Evolutionary conservation across 2,888 invertebrate species (phyloP).

Genomic region (Monopis laevigella): DNA sequence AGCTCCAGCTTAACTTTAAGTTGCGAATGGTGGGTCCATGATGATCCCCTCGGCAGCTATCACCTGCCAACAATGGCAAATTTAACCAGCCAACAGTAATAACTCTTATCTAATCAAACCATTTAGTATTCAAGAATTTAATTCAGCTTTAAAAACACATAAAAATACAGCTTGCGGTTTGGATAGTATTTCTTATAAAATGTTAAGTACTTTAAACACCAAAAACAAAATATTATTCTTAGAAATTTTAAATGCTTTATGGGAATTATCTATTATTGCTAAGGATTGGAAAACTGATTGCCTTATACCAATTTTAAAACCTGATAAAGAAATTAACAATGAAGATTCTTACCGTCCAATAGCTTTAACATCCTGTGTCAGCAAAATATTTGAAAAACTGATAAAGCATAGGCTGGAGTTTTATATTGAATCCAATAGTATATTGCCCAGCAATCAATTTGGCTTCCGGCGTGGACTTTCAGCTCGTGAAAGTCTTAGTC

Average conservation of each 20-base stretch:
- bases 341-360: slow-evolving; percentile 18
- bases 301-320: no score
- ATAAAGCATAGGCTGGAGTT: slow-evolving; percentile 16
- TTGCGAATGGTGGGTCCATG: no score
- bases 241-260: slow-evolving; percentile 16
- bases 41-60: no score
- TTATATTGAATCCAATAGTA: slow-evolving; percentile 12
- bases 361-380: slow-evolving; percentile 18
- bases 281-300: slow-evolving; percentile 18
- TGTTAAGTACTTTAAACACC: slow-evolving; percentile 16
- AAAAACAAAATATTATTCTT: slow-evolving; percentile 13
- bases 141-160: slow-evolving; percentile 14
- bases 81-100: no score
- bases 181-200: slow-evolving; percentile 16
- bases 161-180: slow-evolving; percentile 18
- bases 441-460: slow-evolving; percentile 16
- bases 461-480: slow-evolving; percentile 12
- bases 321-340: slow-evolving; percentile 13
- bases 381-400: slow-evolving; percentile 19
- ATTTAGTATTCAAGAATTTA: slow-evolving; percentile 15
- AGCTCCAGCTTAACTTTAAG: no score
- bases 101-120: slow-evolving; percentile 12
- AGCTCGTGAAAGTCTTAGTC: slow-evolving; percentile 3
- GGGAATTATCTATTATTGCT: slow-evolving; percentile 14
- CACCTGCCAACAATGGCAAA: no score